Evolutionary conservation across 2,113 vertebrate genomes (phyloP).

Genomic region (Excalfactoria chinensis): DNA sequence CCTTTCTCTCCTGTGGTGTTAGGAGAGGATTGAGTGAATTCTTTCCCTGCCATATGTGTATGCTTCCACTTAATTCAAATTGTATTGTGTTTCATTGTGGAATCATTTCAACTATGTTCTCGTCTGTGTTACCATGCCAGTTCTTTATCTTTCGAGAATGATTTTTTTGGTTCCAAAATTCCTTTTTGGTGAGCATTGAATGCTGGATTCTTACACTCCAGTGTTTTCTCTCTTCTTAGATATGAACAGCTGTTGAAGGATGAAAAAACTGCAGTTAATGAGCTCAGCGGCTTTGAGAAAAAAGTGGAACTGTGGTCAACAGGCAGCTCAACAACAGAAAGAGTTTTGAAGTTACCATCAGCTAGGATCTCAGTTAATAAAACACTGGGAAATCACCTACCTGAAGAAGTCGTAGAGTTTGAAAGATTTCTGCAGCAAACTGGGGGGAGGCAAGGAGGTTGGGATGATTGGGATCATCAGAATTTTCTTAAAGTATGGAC

Average conservation of each 20-base stretch:
- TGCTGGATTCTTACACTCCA: not conserved
- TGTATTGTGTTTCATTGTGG: not conserved
- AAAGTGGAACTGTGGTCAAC: conserved; percentile 87
- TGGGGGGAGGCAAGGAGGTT: conserved; percentile 87
- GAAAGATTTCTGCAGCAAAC: conserved; percentile 88
- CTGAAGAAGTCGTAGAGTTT: conserved; percentile 84
- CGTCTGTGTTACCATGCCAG: not conserved
- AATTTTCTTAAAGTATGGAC: conserved; percentile 86
- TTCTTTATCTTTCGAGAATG: not conserved
- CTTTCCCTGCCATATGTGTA: not conserved
- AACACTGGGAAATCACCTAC: conserved; percentile 69
- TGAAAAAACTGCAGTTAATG: conserved; percentile 83
- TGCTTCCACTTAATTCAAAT: not conserved
- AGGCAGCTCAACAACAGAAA: conserved; percentile 66
- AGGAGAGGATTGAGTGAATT: not conserved
- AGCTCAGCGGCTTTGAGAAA: conserved; percentile 84
- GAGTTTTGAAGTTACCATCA: conserved; percentile 37
- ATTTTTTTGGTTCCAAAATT: conserved; percentile 17
- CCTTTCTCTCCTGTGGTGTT: not conserved
- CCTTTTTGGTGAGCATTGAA: not conserved
- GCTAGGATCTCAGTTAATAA: conserved; percentile 66
- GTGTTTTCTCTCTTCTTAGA: conserved; percentile 74
- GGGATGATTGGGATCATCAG: conserved; percentile 92
- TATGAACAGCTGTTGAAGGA: conserved; percentile 89
- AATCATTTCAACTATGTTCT: not conserved